Evolutionary conservation across 92 coral and sea anemone genomes (phyloP).

Genomic region (Montipora capitata): DNA sequence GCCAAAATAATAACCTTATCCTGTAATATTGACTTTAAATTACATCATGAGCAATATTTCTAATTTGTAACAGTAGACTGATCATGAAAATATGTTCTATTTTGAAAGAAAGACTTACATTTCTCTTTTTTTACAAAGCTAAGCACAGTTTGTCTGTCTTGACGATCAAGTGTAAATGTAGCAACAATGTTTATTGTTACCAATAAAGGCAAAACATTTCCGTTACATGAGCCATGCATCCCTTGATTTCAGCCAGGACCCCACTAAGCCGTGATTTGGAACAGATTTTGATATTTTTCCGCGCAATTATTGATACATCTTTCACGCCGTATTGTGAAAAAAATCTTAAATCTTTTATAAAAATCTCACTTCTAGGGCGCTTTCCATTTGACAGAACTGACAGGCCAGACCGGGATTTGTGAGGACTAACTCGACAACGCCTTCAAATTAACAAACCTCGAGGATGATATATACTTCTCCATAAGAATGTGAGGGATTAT

Average conservation of each 20-base stretch:
- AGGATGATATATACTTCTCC: too few species aligned
- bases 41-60: neutral
- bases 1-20: neutral
- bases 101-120: neutral
- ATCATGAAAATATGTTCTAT: constrained; percentile 26
- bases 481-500: too few species aligned
- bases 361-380: neutral
- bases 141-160: neutral
- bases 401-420: too few species aligned
- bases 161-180: neutral
- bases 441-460: too few species aligned
- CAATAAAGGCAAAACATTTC: neutral
- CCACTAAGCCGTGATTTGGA: too few species aligned
- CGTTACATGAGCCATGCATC: too few species aligned
- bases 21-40: neutral
- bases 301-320: neutral
- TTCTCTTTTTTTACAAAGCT: neutral
- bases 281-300: neutral
- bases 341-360: neutral
- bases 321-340: constrained; percentile 1
- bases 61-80: neutral
- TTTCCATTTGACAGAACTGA: neutral
- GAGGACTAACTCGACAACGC: too few species aligned
- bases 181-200: neutral
- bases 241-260: too few species aligned